These are phyloP conservation scores for Lasioglossum morio DNA, from an alignment of 2,888 invertebrate genomes.

Conservation along the genomic window DNA sequence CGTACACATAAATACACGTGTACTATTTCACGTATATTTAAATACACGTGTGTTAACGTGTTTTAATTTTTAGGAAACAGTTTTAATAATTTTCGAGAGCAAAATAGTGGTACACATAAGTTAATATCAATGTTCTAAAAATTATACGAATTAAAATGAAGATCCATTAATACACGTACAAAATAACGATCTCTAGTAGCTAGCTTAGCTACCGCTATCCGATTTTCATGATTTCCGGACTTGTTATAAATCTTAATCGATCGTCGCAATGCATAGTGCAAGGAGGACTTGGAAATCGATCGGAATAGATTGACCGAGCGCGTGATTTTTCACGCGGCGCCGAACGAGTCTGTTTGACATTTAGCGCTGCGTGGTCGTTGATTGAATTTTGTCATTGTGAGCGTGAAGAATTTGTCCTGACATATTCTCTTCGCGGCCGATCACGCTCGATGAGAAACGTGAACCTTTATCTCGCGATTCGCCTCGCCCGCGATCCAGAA, in stretches of 20 bases:
- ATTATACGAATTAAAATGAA: too few relatives aligned
- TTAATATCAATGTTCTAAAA: too few relatives aligned
- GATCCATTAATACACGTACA: too few relatives aligned
- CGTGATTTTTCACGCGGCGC: constrained; percentile 47
- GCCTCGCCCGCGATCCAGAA: not conserved
- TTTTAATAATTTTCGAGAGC: too few relatives aligned
- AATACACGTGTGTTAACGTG: too few relatives aligned
- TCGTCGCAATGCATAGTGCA: constrained; percentile 25
- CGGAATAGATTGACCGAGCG: constrained; percentile 54
- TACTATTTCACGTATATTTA: too few relatives aligned
- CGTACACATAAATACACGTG: too few relatives aligned
- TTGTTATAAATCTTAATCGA: too few relatives aligned
- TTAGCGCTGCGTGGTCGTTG: constrained; percentile 60
- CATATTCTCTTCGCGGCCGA: not conserved
- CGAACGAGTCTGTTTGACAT: constrained; percentile 70
- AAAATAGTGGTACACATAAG: too few relatives aligned
- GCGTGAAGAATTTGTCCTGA: constrained; percentile 2
- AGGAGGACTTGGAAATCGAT: constrained; percentile 63
- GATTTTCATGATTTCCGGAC: not conserved
- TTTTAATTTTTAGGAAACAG: too few relatives aligned
- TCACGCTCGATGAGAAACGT: not conserved
- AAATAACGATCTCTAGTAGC: too few relatives aligned
- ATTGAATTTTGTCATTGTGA: constrained; percentile 44
- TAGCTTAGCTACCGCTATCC: not conserved
- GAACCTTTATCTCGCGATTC: not conserved